Percentiles rank a stretch among this genome's conserved stretches.
These are phyloP conservation scores for Microplitis manilae DNA, from an alignment of 2,888 invertebrate species.

Conservation along the genomic window DNA sequence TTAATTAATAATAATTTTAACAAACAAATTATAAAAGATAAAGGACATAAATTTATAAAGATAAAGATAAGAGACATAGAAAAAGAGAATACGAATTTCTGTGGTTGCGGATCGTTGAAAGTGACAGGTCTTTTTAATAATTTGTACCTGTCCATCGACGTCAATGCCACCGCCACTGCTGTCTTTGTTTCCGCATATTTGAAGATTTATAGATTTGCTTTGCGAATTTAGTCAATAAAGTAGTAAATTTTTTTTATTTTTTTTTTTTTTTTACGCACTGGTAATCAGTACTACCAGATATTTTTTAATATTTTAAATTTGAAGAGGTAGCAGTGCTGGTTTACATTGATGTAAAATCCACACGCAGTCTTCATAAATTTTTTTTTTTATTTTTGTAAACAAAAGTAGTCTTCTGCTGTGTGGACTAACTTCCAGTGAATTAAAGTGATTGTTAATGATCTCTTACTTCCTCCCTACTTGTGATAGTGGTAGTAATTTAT, in stretches of 20 bases:
- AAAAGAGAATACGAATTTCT: slow-evolving; percentile 14
- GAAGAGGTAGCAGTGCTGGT: slow-evolving; percentile 29
- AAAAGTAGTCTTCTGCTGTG: slow-evolving; percentile 18
- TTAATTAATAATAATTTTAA: neutral
- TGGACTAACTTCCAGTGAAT: slow-evolving; percentile 27
- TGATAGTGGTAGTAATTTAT: slow-evolving; percentile 25
- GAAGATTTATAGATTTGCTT: slow-evolving; percentile 21
- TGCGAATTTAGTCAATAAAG: slow-evolving; percentile 1
- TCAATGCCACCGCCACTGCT: slow-evolving; percentile 32
- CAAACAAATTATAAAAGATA: neutral
- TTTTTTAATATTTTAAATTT: neutral
- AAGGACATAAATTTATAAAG: neutral
- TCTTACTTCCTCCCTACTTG: slow-evolving; percentile 11
- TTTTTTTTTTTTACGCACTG: neutral
- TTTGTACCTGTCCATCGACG: slow-evolving; percentile 23
- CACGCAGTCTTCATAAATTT: slow-evolving; percentile 22
- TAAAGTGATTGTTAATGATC: slow-evolving; percentile 2
- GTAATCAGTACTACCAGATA: neutral
- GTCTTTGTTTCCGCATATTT: slow-evolving; percentile 27
- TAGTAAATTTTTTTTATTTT: neutral
- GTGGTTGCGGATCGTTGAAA: slow-evolving; percentile 9
- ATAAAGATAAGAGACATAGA: neutral
- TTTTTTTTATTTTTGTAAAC: neutral
- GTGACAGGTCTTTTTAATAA: slow-evolving; percentile 18
- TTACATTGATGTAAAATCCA: slow-evolving; percentile 4